phyloP scores from a whole-genome alignment of 1,140 invertebrate species.

The Heliconius nattereri region DNA sequence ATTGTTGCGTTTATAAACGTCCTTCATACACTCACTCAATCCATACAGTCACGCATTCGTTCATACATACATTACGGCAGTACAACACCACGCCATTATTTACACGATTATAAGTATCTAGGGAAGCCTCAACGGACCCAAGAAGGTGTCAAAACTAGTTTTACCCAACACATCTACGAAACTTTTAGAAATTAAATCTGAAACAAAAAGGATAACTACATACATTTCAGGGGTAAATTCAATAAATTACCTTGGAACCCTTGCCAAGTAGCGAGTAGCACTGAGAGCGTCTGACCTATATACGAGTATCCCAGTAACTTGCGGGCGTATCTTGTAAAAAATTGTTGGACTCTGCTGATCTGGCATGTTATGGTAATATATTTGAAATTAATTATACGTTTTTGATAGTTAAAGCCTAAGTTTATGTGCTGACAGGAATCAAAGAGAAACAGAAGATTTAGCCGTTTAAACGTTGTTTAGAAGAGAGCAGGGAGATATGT shows the following conservation, averaged over 20 bases:
- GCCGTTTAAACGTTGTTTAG: too few species aligned
- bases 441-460: too few species aligned
- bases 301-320: slow-evolving; percentile 21
- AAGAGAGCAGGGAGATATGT: too few species aligned
- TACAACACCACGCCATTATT: too few species aligned
- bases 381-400: slow-evolving; percentile 1
- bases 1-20: too few species aligned
- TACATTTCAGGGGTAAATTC: neutral
- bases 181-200: neutral
- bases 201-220: slow-evolving; percentile 12
- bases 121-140: too few species aligned
- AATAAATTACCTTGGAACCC: slow-evolving; percentile 24
- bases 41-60: too few species aligned
- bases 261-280: slow-evolving; percentile 21
- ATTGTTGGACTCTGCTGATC: slow-evolving; percentile 5
- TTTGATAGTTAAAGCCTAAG: neutral
- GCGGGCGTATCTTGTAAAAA: slow-evolving; percentile 27
- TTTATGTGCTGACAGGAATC: too few species aligned
- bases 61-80: too few species aligned
- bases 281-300: slow-evolving; percentile 34
- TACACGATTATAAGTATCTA: too few species aligned
- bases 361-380: slow-evolving; percentile 8
- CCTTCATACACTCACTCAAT: too few species aligned
- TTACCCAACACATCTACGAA: neutral
- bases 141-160: neutral